These are phyloP conservation scores for Mantis religiosa DNA, from an alignment of 2,888 invertebrate species.

Conservation along the genomic window DNA sequence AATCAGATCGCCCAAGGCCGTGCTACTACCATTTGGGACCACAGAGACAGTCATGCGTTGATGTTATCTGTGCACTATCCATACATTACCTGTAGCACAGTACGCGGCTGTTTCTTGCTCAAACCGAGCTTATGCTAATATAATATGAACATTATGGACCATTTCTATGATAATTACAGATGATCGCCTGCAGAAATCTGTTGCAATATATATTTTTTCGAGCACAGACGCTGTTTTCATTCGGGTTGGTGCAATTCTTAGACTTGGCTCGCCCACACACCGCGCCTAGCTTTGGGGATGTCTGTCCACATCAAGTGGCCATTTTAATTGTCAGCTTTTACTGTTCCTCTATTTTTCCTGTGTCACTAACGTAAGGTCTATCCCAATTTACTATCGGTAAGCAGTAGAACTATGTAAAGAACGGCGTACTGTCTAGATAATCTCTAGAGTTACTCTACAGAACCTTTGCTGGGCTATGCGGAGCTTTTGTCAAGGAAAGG, in stretches of 20 bases:
- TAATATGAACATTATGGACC: background rate
- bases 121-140: background rate
- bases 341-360: too few relatives aligned
- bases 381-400: too few relatives aligned
- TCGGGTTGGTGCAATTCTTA: background rate
- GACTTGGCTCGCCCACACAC: background rate
- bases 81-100: background rate
- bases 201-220: background rate
- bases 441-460: too few relatives aligned
- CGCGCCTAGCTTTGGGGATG: background rate
- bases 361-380: too few relatives aligned
- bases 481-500: too few relatives aligned
- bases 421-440: too few relatives aligned
- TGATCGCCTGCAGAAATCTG: background rate
- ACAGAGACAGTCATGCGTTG: background rate
- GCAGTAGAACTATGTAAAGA: too few relatives aligned
- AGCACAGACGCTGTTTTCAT: background rate
- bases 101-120: background rate
- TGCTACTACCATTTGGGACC: background rate
- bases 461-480: too few relatives aligned
- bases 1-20: background rate
- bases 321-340: background rate
- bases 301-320: background rate
- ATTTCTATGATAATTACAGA: background rate
- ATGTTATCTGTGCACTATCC: background rate